phyloP scores from a whole-genome alignment of 2,113 vertebrate genomes.

The Scopus umbretta region DNA sequence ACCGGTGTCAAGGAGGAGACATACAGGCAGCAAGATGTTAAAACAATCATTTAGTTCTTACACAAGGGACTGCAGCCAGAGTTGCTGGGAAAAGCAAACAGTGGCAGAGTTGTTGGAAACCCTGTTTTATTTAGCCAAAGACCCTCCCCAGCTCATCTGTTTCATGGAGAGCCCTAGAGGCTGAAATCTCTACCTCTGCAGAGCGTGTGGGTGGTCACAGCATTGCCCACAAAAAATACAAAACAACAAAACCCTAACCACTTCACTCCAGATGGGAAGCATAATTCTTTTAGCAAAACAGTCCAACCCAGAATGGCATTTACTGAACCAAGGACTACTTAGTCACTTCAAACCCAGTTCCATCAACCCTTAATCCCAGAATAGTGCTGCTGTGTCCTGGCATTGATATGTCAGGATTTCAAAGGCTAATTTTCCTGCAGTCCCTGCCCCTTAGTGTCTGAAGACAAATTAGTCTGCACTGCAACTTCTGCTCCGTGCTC shows the following conservation, averaged over 20 bases:
- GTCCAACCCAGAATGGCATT: background rate
- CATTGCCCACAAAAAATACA: background rate
- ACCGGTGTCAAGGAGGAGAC: background rate
- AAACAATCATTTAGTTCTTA: background rate
- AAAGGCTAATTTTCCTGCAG: background rate
- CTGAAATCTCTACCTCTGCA: background rate
- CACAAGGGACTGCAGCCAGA: background rate
- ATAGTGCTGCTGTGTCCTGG: background rate
- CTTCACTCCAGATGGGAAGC: background rate
- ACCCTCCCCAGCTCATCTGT: background rate
- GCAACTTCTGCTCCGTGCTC: background rate
- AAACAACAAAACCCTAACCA: background rate
- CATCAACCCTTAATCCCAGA: background rate
- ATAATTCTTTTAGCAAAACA: background rate
- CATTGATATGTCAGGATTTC: background rate
- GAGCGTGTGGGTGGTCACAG: background rate
- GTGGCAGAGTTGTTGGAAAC: background rate
- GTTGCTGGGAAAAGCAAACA: constrained; percentile 1
- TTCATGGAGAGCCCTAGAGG: background rate
- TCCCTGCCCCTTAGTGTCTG: background rate
- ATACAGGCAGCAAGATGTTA: background rate
- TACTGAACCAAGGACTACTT: background rate
- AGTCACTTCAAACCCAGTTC: background rate
- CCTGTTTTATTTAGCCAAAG: background rate
- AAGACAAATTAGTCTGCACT: background rate